These are phyloP conservation scores for Nothocercus nigrocapillus DNA, from an alignment of 2,113 vertebrate genomes.

Conservation along the genomic window DNA sequence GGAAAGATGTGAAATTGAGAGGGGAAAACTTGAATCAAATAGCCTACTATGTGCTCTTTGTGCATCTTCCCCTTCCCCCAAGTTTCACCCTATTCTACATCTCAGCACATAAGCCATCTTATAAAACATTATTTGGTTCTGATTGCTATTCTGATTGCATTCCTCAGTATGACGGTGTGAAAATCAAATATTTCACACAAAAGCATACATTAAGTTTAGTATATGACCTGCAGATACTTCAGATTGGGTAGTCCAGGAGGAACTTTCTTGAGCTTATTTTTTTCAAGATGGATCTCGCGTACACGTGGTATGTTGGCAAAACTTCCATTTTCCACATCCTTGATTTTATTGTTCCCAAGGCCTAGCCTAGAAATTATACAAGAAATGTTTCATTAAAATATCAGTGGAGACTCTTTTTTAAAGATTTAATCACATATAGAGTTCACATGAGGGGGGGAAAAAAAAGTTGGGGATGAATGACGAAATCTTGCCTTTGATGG, in stretches of 20 bases:
- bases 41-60: not conserved
- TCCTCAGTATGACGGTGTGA: not conserved
- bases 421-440: not conserved
- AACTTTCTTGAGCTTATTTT: constrained; percentile 91
- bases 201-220: not conserved
- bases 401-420: not conserved
- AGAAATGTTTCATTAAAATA: constrained; percentile 13
- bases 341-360: constrained; percentile 92
- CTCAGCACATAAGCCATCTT: not conserved
- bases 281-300: constrained; percentile 92
- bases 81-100: not conserved
- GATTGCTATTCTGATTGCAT: not conserved
- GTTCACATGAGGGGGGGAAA: not conserved
- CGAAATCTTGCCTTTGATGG: not conserved
- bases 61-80: not conserved
- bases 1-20: not conserved
- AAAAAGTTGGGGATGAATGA: not conserved
- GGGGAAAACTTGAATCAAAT: not conserved
- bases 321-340: constrained; percentile 93
- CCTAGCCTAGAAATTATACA: constrained; percentile 83
- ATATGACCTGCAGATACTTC: constrained; percentile 91
- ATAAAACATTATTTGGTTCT: not conserved
- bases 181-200: not conserved
- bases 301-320: constrained; percentile 86
- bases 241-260: constrained; percentile 88